phyloP scores from a whole-genome alignment of 1,140 invertebrate species.

The Drosophila tsacasi region DNA sequence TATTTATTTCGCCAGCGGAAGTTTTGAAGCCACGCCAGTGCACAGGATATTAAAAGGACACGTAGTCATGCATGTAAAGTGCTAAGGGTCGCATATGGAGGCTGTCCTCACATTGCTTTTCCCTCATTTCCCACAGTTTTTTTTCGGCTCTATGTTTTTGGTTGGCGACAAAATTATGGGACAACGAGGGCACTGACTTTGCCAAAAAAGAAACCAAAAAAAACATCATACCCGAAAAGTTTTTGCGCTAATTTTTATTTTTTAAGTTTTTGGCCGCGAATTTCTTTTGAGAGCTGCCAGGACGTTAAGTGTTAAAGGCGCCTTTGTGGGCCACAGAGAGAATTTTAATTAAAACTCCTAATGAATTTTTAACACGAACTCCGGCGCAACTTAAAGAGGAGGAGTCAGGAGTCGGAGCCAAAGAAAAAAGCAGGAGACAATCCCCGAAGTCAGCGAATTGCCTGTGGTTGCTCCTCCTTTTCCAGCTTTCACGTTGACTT shows the following conservation, averaged over 20 bases:
- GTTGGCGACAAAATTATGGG: slow-evolving; percentile 47
- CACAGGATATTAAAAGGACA: slow-evolving; percentile 79
- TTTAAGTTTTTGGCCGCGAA: slow-evolving; percentile 24
- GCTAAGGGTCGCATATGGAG: slow-evolving; percentile 69
- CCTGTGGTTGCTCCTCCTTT: slow-evolving; percentile 14
- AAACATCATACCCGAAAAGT: neutral
- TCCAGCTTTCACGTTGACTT: neutral
- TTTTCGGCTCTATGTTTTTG: slow-evolving; percentile 1
- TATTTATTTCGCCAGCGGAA: slow-evolving; percentile 73
- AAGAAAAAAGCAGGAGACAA: slow-evolving; percentile 46
- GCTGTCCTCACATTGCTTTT: slow-evolving; percentile 42
- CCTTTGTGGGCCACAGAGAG: slow-evolving; percentile 38
- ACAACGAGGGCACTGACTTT: slow-evolving; percentile 37
- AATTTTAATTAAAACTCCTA: slow-evolving; percentile 78
- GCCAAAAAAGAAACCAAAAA: slow-evolving; percentile 16
- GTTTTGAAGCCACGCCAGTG: slow-evolving; percentile 57
- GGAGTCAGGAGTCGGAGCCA: neutral
- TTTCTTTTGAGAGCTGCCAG: slow-evolving; percentile 40
- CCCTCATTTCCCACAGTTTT: slow-evolving; percentile 5
- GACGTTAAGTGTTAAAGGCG: slow-evolving; percentile 42
- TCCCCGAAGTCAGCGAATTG: slow-evolving; percentile 32
- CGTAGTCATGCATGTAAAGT: slow-evolving; percentile 76
- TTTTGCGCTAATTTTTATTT: slow-evolving; percentile 24
- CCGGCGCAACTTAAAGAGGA: slow-evolving; percentile 40
- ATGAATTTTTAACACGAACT: slow-evolving; percentile 75